These are phyloP conservation scores for Pavo muticus DNA, from an alignment of 2,113 vertebrate genomes.

Conservation along the genomic window DNA sequence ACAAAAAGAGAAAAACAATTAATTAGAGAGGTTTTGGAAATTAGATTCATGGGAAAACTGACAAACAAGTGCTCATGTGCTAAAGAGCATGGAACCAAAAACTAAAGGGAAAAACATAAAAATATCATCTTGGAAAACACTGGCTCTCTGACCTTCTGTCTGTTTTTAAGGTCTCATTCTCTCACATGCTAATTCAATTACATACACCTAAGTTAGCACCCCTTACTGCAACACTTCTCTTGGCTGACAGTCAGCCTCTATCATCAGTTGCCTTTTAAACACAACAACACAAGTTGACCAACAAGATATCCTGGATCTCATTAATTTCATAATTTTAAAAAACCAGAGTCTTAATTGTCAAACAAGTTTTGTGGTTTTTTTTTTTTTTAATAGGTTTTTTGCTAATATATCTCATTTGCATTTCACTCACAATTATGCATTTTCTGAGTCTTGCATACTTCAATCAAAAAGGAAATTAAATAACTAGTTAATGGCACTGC, in stretches of 20 bases:
- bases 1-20: background rate
- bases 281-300: background rate
- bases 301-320: background rate
- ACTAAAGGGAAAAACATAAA: background rate
- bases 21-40: background rate
- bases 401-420: slow-evolving; percentile 4
- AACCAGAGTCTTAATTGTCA: background rate
- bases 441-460: slow-evolving; percentile 26
- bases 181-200: background rate
- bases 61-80: background rate
- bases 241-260: background rate
- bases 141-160: background rate
- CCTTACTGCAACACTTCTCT: background rate
- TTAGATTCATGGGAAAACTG: background rate
- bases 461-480: slow-evolving; percentile 66
- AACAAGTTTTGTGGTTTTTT: background rate
- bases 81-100: background rate
- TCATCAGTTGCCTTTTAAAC: background rate
- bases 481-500: slow-evolving; percentile 51
- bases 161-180: background rate
- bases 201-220: rapidly evolving
- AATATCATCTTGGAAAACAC: background rate
- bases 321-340: background rate
- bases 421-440: slow-evolving; percentile 45
- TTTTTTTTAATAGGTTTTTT: background rate